Conservation (phyloP, 1,140 invertebrate species). For the Araneus ventricosus region DNA sequence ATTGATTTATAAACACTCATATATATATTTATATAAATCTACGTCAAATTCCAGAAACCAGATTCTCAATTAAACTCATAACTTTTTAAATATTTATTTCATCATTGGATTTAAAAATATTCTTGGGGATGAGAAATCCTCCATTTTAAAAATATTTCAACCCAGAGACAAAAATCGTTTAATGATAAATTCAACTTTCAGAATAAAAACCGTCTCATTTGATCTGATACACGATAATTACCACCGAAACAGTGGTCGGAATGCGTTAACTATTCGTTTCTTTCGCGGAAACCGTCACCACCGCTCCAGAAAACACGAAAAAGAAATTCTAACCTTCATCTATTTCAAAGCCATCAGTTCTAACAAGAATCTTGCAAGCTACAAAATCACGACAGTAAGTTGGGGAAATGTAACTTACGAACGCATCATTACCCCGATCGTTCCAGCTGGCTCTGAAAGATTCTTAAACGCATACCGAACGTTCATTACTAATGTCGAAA, state of each 20-base stretch:
- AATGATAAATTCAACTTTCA: neutral
- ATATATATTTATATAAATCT: no score
- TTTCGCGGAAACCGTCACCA: neutral
- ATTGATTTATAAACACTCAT: no score
- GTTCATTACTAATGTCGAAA: conserved; percentile 40
- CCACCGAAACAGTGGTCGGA: neutral
- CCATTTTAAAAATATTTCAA: neutral
- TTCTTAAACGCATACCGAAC: neutral
- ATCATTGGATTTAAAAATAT: no score
- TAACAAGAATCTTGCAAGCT: conserved; percentile 34
- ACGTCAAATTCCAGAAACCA: no score
- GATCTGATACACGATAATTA: neutral
- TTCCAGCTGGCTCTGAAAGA: conserved; percentile 43
- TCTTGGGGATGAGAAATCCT: neutral
- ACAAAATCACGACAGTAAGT: neutral
- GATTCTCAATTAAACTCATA: no score
- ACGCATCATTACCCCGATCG: conserved; percentile 60
- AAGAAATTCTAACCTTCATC: neutral
- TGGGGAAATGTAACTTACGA: conserved; percentile 55
- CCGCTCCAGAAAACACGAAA: neutral
- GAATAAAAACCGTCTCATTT: neutral
- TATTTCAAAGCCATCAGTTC: neutral
- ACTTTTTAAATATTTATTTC: no score
- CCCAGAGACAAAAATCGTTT: neutral
- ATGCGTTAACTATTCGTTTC: neutral